phyloP scores from a whole-genome alignment of 2,113 vertebrate species.

The Chunga burmeisteri region DNA sequence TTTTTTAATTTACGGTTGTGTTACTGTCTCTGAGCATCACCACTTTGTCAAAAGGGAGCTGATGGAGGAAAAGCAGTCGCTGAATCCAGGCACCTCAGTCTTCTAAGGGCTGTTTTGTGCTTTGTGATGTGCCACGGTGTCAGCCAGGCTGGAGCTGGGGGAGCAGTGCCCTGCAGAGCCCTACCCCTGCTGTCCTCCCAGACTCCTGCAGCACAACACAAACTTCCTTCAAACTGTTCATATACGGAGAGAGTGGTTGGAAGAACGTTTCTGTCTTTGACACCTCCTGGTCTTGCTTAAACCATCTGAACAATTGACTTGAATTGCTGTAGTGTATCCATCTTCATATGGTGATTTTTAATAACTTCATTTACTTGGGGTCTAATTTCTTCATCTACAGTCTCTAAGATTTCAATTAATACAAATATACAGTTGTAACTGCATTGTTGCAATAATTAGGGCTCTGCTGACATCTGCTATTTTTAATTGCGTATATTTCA shows the following conservation, averaged over 20 bases:
- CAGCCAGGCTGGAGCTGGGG: background rate
- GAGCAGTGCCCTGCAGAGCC: background rate
- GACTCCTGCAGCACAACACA: background rate
- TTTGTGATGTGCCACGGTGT: rapidly evolving
- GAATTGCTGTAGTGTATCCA: background rate
- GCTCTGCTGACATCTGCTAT: background rate
- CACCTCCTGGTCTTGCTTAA: rapidly evolving
- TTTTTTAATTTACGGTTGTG: background rate
- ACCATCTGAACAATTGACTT: background rate
- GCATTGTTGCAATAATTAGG: background rate
- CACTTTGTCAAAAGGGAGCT: background rate
- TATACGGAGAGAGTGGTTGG: background rate
- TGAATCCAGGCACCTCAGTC: background rate
- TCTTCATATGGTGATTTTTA: rapidly evolving
- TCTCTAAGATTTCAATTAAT: background rate
- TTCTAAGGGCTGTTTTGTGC: rapidly evolving
- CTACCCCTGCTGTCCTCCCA: background rate
- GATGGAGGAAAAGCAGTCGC: background rate
- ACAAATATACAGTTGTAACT: background rate
- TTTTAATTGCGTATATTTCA: background rate
- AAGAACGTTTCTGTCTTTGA: background rate
- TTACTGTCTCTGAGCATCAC: background rate
- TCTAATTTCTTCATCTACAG: background rate
- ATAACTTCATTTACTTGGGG: background rate
- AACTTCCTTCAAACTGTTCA: background rate